A percentile compares a stretch with the other conserved stretches of the same genome.
phyloP scores from a whole-genome alignment of 2,888 invertebrate genomes.

The Pilophorus perplexus region DNA sequence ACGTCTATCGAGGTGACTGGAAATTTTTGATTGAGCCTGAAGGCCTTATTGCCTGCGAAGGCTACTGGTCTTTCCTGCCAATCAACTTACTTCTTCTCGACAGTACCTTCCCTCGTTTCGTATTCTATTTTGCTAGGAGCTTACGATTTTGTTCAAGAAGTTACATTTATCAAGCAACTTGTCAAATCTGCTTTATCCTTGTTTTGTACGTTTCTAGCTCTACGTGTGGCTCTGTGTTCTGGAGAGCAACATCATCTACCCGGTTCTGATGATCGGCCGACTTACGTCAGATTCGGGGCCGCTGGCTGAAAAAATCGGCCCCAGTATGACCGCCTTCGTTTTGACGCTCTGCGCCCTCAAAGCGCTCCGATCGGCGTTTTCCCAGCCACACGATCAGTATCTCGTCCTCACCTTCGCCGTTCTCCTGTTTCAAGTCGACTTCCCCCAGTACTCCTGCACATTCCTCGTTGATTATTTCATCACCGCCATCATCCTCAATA shows the following conservation, averaged over 20 bases:
- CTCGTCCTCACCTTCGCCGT: slow-evolving; percentile 86
- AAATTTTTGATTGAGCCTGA: too few relatives aligned
- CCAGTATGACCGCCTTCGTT: slow-evolving; percentile 74
- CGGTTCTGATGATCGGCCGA: slow-evolving; percentile 84
- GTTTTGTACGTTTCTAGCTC: too few relatives aligned
- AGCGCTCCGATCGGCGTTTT: slow-evolving; percentile 83
- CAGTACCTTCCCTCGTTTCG: too few relatives aligned
- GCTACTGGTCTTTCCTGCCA: too few relatives aligned
- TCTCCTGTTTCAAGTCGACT: slow-evolving; percentile 83
- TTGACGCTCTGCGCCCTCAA: slow-evolving; percentile 85
- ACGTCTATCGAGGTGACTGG: too few relatives aligned
- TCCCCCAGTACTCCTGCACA: slow-evolving; percentile 72
- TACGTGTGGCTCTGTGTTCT: slow-evolving; percentile 86
- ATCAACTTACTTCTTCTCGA: too few relatives aligned
- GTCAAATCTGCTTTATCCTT: too few relatives aligned
- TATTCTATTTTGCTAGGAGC: too few relatives aligned
- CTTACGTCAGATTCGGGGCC: slow-evolving; percentile 79
- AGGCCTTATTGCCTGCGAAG: too few relatives aligned
- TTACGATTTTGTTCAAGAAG: too few relatives aligned
- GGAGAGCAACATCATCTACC: slow-evolving; percentile 89
- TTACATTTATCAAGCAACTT: too few relatives aligned
- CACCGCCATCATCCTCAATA: slow-evolving; percentile 81
- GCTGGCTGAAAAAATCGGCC: slow-evolving; percentile 75
- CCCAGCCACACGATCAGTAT: slow-evolving; percentile 88
- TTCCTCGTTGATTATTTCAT: slow-evolving; percentile 92